Evolutionary conservation across 2,797 vertebrate species (phyloP), one percentile per base, ranked within the genome.

Genomic region (Lacerta agilis): DNA sequence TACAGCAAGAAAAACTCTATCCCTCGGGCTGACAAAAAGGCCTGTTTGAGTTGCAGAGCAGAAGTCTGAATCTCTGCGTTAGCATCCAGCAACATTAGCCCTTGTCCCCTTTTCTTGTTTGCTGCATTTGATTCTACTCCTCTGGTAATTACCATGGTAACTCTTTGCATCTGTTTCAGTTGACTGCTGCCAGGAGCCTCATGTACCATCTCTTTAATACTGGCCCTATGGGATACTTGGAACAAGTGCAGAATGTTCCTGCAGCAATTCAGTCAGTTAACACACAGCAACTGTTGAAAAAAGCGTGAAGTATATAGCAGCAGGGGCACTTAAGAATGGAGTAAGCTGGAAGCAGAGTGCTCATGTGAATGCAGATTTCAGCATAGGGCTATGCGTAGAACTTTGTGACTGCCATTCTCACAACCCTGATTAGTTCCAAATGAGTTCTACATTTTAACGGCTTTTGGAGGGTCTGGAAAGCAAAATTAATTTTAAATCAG

Each of bases 121-220:
- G 45, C 64, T 61, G 9, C 23, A 41, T 79, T 86, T 80, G 78
- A 72, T 49, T 72, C 33, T 61, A 80, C 45, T 86, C 27, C 49
- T 72, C 15, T 58, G 45, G 78, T 38, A 86, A 86, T 86, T 72
- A 61, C 85, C 10, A 86, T 80, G 49, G 78, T 72, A 72, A 58
- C 64, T 41, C 49, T 58, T 36, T 67, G 5, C 41, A 49, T 33
- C 33, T 86, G 43, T 58, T 75, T 85, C 55, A 64, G 36, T 23
- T 66, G 38, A 86, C 80, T 81, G 69, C 55, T 73, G 36, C 49
- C 49, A 81, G 72, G 36, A 73, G 36, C 45, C 27, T 49, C 61
- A 58, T 78, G 73, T 78, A 58, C 45, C 73, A 79, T n/a, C 17
- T 71, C 27, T 78, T 77, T 58, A 29, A 69, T 83, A 25, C 43